Percentiles rank a stretch among this genome's conserved stretches.
Conservation (phyloP, 2,797 vertebrate species). For the Anableps anableps region DNA sequence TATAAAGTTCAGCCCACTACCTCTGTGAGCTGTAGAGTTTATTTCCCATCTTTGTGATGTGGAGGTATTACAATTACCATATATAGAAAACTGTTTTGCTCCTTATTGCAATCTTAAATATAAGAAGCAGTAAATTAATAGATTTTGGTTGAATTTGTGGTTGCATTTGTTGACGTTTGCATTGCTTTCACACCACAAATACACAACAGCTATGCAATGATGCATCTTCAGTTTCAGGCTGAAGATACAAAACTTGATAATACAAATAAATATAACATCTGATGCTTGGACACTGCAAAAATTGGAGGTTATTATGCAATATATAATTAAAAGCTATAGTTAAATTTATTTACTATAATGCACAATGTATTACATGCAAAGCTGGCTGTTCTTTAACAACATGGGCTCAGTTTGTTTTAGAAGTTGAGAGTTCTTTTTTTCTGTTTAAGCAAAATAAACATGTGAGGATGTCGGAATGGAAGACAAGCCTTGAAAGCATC, state of each 20-base stretch:
- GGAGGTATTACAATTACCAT: neutral
- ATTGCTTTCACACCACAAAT: neutral
- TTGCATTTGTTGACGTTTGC: neutral
- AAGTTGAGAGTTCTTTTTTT: neutral
- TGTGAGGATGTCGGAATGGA: slow-evolving; percentile 4
- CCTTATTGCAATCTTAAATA: neutral
- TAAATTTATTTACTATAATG: neutral
- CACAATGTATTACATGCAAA: neutral
- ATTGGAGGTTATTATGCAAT: neutral
- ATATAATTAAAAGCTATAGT: neutral
- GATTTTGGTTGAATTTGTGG: slow-evolving; percentile 1
- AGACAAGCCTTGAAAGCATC: slow-evolving; percentile 12
- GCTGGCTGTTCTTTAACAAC: neutral
- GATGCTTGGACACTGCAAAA: neutral
- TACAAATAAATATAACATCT: neutral
- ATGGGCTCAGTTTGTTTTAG: neutral
- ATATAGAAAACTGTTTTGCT: neutral
- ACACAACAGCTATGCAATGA: neutral
- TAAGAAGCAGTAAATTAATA: neutral
- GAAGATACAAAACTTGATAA: neutral
- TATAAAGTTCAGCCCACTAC: slow-evolving; percentile 1
- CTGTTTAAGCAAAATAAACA: slow-evolving; percentile 22
- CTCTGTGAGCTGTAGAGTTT: slow-evolving; percentile 3
- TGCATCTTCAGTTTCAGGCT: neutral
- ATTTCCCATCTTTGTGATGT: neutral